Percentiles rank a stretch among this genome's conserved stretches.
Evolutionary conservation across 2,888 invertebrate genomes (phyloP).

Genomic region (Drepanosiphum platanoidis): DNA sequence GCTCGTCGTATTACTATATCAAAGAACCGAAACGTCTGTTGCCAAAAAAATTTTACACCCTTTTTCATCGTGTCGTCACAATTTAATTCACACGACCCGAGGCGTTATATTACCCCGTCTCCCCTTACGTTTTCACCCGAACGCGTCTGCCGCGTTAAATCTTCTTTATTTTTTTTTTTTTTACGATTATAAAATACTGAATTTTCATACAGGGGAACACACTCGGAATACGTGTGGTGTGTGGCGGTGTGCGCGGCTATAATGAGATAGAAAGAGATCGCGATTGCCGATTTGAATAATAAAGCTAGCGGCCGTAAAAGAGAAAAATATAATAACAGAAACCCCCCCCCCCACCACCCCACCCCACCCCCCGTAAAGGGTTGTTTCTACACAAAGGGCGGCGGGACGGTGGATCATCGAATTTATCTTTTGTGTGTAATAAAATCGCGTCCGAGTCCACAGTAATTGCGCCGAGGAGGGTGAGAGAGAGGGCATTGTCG

Average conservation of each 20-base stretch:
- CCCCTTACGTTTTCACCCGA: slow-evolving; percentile 35
- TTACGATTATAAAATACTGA: slow-evolving; percentile 39
- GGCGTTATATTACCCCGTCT: slow-evolving; percentile 39
- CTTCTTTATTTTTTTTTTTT: slow-evolving; percentile 32
- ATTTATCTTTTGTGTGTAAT: slow-evolving; percentile 59
- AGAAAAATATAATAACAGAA: slow-evolving; percentile 40
- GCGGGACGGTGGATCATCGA: slow-evolving; percentile 28
- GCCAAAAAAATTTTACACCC: slow-evolving; percentile 46
- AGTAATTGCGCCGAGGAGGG: slow-evolving; percentile 6
- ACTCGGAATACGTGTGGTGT: slow-evolving; percentile 2
- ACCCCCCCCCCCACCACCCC: no score
- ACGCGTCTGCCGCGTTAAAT: slow-evolving; percentile 42
- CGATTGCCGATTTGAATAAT: slow-evolving; percentile 52
- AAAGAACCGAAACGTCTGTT: slow-evolving; percentile 46
- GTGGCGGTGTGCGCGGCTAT: slow-evolving; percentile 8
- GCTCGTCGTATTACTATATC: slow-evolving; percentile 8
- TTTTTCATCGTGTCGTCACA: slow-evolving; percentile 47
- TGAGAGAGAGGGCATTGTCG: slow-evolving; percentile 6
- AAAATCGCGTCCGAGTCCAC: slow-evolving; percentile 45
- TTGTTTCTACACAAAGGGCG: slow-evolving; percentile 22
- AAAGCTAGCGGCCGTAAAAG: slow-evolving; percentile 41
- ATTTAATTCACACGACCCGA: slow-evolving; percentile 54
- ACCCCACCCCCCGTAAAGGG: no score
- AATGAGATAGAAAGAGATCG: slow-evolving; percentile 39
- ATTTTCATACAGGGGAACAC: slow-evolving; percentile 18